These are phyloP conservation scores for Melanotaenia nigrans DNA, from an alignment of 2,797 vertebrate species.

Conservation along the genomic window DNA sequence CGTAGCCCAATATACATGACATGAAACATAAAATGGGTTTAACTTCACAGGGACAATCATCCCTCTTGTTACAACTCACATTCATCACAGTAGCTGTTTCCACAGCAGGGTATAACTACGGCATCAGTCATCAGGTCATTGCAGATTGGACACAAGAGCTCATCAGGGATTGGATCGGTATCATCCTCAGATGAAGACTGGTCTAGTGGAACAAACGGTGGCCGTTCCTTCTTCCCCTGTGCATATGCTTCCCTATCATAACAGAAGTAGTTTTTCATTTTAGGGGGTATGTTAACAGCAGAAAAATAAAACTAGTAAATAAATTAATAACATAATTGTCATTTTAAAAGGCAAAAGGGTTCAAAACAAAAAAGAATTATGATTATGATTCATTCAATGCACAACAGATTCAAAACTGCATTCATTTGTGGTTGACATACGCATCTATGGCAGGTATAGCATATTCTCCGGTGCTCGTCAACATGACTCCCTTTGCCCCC, in stretches of 20 bases:
- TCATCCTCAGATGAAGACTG: conserved; percentile 96
- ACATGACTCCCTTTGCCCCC: conserved; percentile 96
- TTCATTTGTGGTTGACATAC: conserved; percentile 72
- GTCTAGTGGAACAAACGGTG: conserved; percentile 94
- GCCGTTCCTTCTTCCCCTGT: conserved; percentile 98
- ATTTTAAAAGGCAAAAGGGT: not conserved
- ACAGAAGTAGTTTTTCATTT: not conserved
- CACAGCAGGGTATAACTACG: conserved; percentile 97
- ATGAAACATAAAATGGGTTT: not conserved
- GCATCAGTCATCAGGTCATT: conserved; percentile 98
- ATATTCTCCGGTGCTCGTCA: conserved; percentile 98
- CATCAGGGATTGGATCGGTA: conserved; percentile 93
- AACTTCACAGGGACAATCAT: not conserved
- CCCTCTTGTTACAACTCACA: conserved; percentile 79
- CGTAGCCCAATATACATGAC: not conserved
- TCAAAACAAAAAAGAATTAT: not conserved
- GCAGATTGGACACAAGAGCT: conserved; percentile 96
- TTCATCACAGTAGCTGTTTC: conserved; percentile 98
- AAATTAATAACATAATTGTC: not conserved
- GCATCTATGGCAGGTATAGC: conserved; percentile 98
- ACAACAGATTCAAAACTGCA: not conserved
- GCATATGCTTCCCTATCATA: conserved; percentile 93
- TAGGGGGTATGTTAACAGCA: not conserved
- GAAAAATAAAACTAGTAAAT: not conserved
- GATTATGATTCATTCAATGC: too few relatives aligned